Evolutionary conservation across 2,113 vertebrate genomes (phyloP), one percentile per base, ranked within the genome.

Genomic region (Accipiter virgatus): DNA sequence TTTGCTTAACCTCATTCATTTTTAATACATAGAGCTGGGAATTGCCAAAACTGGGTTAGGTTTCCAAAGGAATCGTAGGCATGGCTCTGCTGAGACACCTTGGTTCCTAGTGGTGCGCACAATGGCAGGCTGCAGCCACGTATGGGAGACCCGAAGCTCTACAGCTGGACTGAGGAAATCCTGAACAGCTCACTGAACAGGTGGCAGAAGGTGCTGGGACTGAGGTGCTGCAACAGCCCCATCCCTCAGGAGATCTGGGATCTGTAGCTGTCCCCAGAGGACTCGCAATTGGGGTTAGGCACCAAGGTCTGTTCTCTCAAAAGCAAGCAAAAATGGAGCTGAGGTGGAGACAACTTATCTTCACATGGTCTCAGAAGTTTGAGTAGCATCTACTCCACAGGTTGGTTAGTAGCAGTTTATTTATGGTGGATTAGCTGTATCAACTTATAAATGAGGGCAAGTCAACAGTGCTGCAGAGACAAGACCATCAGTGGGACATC

Each of bases 21-120:
- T 93, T 81, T 85, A 87, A 61, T 62, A 40, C 13, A 7, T 7
- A 67, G 58, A 61, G 50, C 34, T 66, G 88, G 34, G 61, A 93
- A 67, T 91, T 95, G 19, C 47, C 61, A 47, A 53, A 94, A 82
- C 31, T 67, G 68, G 73, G 81, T 81, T 93, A 84, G n/a, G n/a
- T 87, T 93, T 94, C 42, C 55, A 27, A 77, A 83, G 63, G 55
- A 66, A 65, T 53, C 2, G 1, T 4, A 52, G 70, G 34, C 20
- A 31, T 19, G 42, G n/a, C n/a, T 80, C 13, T 79, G 27, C 74
- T 31, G 70, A 71, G 74, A 61, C 31, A 40, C 43, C 26, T 65
- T 21, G 25, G 10, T 36, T 61, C 59, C 31, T 48, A 2, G 31
- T 34, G 34, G 36, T 2, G 0, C 0, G 0, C 7, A 7, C 1